These are phyloP conservation scores for Anoplius nigerrimus DNA, from an alignment of 2,888 invertebrate genomes.

Conservation along the genomic window DNA sequence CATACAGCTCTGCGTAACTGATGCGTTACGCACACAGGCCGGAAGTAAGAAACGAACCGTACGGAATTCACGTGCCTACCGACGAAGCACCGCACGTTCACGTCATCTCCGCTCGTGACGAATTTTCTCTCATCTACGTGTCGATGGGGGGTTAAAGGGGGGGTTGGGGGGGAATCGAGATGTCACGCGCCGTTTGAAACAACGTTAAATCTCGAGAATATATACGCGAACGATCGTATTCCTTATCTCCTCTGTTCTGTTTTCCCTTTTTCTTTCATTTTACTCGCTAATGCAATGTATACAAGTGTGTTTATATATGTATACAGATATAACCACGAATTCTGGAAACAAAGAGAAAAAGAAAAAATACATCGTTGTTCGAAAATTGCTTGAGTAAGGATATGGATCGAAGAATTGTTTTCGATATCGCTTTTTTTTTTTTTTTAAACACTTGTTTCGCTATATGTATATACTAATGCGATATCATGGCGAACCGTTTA, in stretches of 20 bases:
- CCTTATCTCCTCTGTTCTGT: constrained; percentile 7
- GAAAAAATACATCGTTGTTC: constrained; percentile 72
- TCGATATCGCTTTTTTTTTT: constrained; percentile 24
- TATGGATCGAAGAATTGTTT: constrained; percentile 70
- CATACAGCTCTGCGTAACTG: no score
- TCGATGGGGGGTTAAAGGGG: background rate
- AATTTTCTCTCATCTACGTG: background rate
- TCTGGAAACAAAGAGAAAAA: constrained; percentile 50
- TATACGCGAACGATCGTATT: no score
- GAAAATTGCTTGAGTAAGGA: constrained; percentile 73
- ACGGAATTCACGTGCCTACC: no score
- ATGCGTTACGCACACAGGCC: no score
- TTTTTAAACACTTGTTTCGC: background rate
- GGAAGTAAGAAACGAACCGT: no score
- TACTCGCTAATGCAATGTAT: constrained; percentile 64
- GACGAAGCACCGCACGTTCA: no score
- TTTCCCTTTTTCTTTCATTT: constrained; percentile 12
- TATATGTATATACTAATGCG: constrained; percentile 2
- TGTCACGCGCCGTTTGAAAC: background rate
- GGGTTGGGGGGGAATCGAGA: background rate
- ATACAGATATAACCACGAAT: constrained; percentile 55
- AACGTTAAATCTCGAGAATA: background rate
- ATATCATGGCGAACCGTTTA: constrained; percentile 10
- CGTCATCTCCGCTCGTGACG: no score
- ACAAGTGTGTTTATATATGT: constrained; percentile 52